These are phyloP conservation scores for Cynodonichthys magdalenae DNA, from an alignment of 2,797 vertebrate species.

Conservation along the genomic window DNA sequence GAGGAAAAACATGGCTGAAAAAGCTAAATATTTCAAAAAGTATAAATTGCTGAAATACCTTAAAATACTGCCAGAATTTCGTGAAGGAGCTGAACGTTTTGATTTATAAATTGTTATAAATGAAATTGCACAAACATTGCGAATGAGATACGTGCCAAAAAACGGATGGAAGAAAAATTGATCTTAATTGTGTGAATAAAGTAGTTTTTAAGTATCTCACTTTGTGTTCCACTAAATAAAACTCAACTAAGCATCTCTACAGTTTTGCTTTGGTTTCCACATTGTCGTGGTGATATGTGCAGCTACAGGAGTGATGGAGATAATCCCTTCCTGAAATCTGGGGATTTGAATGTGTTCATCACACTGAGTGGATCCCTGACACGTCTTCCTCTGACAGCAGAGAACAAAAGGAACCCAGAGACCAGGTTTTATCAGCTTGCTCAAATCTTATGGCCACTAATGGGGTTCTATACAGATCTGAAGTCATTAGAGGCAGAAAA, in stretches of 20 bases:
- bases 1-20: no score
- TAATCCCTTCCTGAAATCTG: conserved; percentile 34
- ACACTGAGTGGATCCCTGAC: conserved; percentile 45
- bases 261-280: conserved; percentile 51
- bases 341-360: conserved; percentile 51
- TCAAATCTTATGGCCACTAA: conserved; percentile 37
- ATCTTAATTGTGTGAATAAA: no score
- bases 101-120: no score
- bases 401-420: conserved; percentile 46
- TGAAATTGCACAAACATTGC: no score
- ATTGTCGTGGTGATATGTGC: conserved; percentile 58
- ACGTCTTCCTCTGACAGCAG: conserved; percentile 26
- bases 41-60: no score
- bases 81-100: no score
- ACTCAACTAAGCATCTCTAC: conserved; percentile 26
- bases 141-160: no score
- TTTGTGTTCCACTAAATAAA: conserved; percentile 11
- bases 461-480: conserved; percentile 23
- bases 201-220: conserved; percentile 11
- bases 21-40: no score
- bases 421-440: conserved; percentile 30
- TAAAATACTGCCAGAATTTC: no score
- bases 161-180: no score
- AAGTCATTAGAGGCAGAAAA: conserved; percentile 44
- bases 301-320: conserved; percentile 22